Conservation (phyloP, 2,888 invertebrate genomes). For the Dasysyrphus albostriatus region DNA sequence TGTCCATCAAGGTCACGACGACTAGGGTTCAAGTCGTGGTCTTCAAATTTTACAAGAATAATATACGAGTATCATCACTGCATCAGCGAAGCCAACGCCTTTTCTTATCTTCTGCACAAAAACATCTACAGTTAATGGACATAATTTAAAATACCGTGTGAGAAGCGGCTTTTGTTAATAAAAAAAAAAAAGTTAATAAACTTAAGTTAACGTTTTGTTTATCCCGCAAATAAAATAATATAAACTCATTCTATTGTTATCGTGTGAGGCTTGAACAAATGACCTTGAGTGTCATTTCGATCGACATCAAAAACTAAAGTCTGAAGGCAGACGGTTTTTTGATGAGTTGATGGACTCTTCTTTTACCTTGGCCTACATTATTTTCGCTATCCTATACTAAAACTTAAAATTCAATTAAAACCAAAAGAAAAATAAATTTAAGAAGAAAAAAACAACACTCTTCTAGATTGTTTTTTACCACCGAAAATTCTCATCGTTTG, state of each 20-base stretch:
- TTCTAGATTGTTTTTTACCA: slow-evolving; percentile 51
- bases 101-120: slow-evolving; percentile 18
- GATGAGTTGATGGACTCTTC: slow-evolving; percentile 12
- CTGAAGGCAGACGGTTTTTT: slow-evolving; percentile 8
- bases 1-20: slow-evolving; percentile 22
- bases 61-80: slow-evolving; percentile 4
- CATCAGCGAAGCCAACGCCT: slow-evolving; percentile 32
- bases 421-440: background rate
- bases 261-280: background rate
- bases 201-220: slow-evolving; percentile 39
- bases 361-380: slow-evolving; percentile 59
- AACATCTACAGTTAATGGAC: slow-evolving; percentile 20
- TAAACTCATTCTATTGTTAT: slow-evolving; percentile 51
- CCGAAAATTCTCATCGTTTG: slow-evolving; percentile 54
- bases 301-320: slow-evolving; percentile 40
- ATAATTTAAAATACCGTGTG: slow-evolving; percentile 39
- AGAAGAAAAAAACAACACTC: slow-evolving; percentile 42
- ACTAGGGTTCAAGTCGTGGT: slow-evolving; percentile 31
- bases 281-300: slow-evolving; percentile 51
- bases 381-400: background rate
- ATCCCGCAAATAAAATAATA: slow-evolving; percentile 32
- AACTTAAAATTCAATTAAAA: slow-evolving; percentile 10
- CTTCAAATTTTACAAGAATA: slow-evolving; percentile 15
- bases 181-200: background rate
- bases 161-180: slow-evolving; percentile 44